Conservation (phyloP, 2,888 invertebrate species). For the Heliconius aoede region DNA sequence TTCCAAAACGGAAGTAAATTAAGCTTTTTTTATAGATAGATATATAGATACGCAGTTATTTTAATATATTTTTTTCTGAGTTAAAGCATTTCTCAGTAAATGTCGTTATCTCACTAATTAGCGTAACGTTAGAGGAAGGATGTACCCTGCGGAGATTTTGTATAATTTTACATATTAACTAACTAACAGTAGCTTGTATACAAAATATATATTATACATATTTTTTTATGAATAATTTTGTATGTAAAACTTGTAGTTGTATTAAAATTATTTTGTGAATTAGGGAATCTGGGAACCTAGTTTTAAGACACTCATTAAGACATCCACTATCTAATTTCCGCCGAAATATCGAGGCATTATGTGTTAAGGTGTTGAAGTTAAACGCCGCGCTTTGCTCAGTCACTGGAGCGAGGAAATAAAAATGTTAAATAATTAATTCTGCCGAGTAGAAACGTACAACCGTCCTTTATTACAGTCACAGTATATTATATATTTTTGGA, state of each 20-base stretch:
- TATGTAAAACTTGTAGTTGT: no score
- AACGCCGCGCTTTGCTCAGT: no score
- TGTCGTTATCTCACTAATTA: constrained; percentile 27
- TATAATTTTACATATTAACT: constrained; percentile 13
- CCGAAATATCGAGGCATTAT: neutral
- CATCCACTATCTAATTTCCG: neutral
- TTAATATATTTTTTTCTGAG: neutral
- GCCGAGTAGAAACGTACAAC: no score
- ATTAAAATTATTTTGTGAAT: no score
- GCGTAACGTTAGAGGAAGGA: constrained; percentile 20
- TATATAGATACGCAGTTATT: neutral
- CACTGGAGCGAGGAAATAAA: neutral
- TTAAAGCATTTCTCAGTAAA: neutral
- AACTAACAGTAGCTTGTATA: constrained; percentile 13
- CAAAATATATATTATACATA: neutral
- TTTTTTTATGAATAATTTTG: neutral
- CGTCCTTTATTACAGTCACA: no score
- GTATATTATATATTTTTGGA: no score
- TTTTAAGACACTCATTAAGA: neutral
- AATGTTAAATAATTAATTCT: neutral
- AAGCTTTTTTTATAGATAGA: neutral
- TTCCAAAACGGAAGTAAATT: constrained; percentile 1
- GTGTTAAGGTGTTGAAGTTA: no score
- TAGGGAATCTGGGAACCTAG: neutral
- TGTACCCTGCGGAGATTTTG: constrained; percentile 12